Percentiles rank a stretch among this genome's conserved stretches.
These are phyloP conservation scores for Aurelia aurita DNA, from an alignment of 30 jellyfish, hydroid and myxozoan species.

Conservation along the genomic window DNA sequence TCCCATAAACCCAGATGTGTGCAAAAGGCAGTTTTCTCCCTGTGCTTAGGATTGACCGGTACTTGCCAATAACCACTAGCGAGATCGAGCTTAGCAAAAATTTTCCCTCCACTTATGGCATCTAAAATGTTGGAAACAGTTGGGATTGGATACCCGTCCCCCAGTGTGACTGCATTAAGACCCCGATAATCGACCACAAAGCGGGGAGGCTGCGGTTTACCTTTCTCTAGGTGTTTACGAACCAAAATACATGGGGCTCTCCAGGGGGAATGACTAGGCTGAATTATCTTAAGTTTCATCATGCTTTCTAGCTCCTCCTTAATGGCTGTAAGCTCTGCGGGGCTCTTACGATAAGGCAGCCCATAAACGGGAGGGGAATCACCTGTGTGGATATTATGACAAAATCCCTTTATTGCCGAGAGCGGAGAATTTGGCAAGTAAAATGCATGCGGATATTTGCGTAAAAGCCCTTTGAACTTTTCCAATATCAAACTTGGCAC, in stretches of 20 bases:
- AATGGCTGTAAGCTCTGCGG: conserved; percentile 57
- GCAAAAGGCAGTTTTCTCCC: conserved; percentile 40
- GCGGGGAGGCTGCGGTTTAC: conserved; percentile 59
- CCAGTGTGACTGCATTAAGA: conserved; percentile 31
- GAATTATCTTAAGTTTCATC: conserved; percentile 34
- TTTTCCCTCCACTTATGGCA: neutral
- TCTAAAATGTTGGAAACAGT: conserved; percentile 24
- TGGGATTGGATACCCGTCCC: conserved; percentile 49
- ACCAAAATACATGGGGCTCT: conserved; percentile 54
- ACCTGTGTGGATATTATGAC: conserved; percentile 41
- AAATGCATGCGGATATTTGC: conserved; percentile 47
- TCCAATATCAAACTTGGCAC: conserved; percentile 12
- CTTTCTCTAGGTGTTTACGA: conserved; percentile 35
- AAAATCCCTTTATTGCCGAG: conserved; percentile 40
- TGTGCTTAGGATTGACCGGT: conserved; percentile 16
- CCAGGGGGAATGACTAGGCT: conserved; percentile 61
- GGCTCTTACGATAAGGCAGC: conserved; percentile 56
- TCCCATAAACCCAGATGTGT: conserved; percentile 43
- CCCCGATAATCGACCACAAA: conserved; percentile 47
- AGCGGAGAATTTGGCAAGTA: conserved; percentile 54
- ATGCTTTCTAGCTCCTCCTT: conserved; percentile 48
- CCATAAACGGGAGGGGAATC: conserved; percentile 53
- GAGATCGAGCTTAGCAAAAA: conserved; percentile 14
- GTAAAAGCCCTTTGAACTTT: conserved; percentile 4
- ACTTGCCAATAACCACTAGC: conserved; percentile 40